Percentiles rank a stretch among this genome's conserved stretches.
phyloP scores from a whole-genome alignment of 1,140 invertebrate species.

The Dryas iulia region DNA sequence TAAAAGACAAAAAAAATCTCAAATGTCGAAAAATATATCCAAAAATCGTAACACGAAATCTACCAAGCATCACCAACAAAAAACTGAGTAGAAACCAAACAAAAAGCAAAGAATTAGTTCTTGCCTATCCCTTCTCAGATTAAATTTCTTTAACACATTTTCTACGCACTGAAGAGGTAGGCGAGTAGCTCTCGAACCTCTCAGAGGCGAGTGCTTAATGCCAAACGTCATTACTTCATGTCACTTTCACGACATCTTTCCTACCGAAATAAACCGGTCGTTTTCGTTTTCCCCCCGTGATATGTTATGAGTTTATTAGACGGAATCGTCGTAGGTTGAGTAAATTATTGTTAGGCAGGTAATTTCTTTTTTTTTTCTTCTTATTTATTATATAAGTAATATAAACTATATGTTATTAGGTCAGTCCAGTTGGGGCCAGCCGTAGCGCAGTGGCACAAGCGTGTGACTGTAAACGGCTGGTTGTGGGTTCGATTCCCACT shows the following conservation, averaged over 20 bases:
- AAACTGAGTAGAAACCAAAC: neutral
- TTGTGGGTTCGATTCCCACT: too few species aligned
- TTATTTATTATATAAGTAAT: too few species aligned
- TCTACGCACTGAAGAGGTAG: constrained; percentile 34
- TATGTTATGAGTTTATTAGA: constrained; percentile 1
- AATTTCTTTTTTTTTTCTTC: neutral
- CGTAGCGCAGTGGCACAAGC: too few species aligned
- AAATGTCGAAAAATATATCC: neutral
- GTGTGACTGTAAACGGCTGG: too few species aligned
- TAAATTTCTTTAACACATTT: constrained; percentile 48
- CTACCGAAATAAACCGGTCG: constrained; percentile 26
- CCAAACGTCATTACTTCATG: constrained; percentile 52
- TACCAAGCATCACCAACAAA: neutral
- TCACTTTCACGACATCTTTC: constrained; percentile 46
- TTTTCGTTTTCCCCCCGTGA: constrained; percentile 12
- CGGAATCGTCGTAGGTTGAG: neutral
- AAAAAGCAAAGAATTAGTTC: constrained; percentile 33
- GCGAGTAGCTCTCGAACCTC: constrained; percentile 42
- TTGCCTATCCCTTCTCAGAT: constrained; percentile 44
- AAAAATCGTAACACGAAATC: neutral
- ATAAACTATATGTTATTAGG: too few species aligned
- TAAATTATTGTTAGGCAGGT: neutral
- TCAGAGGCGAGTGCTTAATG: constrained; percentile 31
- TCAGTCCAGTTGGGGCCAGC: too few species aligned
- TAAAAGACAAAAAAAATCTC: neutral